phyloP scores from a whole-genome alignment of 2,113 vertebrate genomes.

The Trochalopteron elliotii region DNA sequence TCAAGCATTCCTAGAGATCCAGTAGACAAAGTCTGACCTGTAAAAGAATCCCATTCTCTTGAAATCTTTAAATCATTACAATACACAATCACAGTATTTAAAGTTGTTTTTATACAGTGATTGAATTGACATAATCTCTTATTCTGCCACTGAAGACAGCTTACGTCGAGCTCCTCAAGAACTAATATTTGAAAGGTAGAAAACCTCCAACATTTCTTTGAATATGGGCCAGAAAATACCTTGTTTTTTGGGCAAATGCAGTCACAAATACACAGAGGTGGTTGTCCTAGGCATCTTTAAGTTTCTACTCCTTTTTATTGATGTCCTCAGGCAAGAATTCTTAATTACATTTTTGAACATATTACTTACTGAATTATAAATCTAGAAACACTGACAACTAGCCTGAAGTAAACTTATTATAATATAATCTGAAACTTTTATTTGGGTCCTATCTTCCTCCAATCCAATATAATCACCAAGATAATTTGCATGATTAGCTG shows the following conservation, averaged over 20 bases:
- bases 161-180: background rate
- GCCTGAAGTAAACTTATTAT: background rate
- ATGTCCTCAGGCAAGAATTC: background rate
- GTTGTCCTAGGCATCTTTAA: background rate
- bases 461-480: background rate
- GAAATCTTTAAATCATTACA: background rate
- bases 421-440: background rate
- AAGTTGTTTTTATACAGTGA: background rate
- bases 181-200: background rate
- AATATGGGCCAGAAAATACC: background rate
- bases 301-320: background rate
- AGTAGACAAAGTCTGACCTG: background rate
- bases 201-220: background rate
- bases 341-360: background rate
- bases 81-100: background rate
- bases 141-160: background rate
- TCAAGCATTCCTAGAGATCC: background rate
- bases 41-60: background rate
- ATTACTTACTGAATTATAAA: background rate
- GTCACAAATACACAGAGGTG: background rate
- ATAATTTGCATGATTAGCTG: background rate
- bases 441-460: background rate
- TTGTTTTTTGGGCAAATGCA: background rate
- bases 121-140: background rate
- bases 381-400: background rate